These are phyloP conservation scores for Anarhynchus alexandrinus DNA, from an alignment of 2,113 vertebrate species.

Conservation along the genomic window DNA sequence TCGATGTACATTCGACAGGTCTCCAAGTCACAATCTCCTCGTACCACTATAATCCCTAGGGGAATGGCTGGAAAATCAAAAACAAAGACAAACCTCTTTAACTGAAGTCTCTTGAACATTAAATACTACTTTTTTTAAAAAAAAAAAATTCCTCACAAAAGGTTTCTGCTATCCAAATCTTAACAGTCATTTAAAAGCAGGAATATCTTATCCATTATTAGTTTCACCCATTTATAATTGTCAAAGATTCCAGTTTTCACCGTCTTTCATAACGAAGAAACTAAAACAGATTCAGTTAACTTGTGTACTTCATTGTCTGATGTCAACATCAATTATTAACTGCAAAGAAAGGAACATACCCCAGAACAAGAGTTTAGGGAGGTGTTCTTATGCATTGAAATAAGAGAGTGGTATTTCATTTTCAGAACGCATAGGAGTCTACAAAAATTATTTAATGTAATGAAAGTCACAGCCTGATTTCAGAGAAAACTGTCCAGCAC, in stretches of 20 bases:
- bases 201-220: background rate
- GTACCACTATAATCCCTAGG: slow-evolving; percentile 93
- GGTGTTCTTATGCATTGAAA: background rate
- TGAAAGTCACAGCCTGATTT: background rate
- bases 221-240: background rate
- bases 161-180: background rate
- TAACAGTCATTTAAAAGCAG: background rate
- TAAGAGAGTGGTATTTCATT: background rate
- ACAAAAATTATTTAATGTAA: background rate
- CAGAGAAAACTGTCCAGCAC: background rate
- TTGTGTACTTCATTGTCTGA: background rate
- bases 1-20: slow-evolving; percentile 97
- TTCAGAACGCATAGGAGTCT: background rate
- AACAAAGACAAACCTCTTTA: background rate
- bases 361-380: background rate
- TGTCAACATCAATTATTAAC: background rate
- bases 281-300: background rate
- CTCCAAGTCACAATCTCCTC: slow-evolving; percentile 96
- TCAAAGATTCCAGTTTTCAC: background rate
- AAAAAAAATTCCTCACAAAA: background rate
- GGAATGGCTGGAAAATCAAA: slow-evolving; percentile 82
- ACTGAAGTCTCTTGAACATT: background rate
- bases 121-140: background rate
- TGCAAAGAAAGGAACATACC: background rate
- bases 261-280: background rate